These are phyloP conservation scores for Drosophila kohkoa DNA, from an alignment of 1,140 invertebrate genomes.

Conservation along the genomic window DNA sequence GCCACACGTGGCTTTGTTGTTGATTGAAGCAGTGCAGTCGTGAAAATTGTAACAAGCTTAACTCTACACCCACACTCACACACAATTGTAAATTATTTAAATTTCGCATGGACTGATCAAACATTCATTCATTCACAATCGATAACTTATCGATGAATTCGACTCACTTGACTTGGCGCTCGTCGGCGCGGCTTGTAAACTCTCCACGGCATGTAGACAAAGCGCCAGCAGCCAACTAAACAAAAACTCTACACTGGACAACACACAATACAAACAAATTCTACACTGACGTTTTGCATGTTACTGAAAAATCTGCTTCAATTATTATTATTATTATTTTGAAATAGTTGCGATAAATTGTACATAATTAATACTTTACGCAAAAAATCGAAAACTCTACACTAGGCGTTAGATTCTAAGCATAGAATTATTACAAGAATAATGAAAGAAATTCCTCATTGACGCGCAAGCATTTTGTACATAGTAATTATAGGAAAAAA, in stretches of 20 bases:
- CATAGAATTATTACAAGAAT: constrained; percentile 8
- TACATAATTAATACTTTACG: constrained; percentile 64
- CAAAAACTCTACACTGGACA: constrained; percentile 36
- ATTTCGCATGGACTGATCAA: constrained; percentile 66
- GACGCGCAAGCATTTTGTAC: constrained; percentile 72
- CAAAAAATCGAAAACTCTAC: constrained; percentile 44
- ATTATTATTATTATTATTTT: constrained; percentile 63
- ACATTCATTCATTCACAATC: constrained; percentile 27
- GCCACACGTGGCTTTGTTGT: constrained; percentile 61
- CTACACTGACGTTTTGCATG: constrained; percentile 77
- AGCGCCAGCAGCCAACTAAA: constrained; percentile 21
- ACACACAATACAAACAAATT: constrained; percentile 10
- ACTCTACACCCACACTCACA: constrained; percentile 35
- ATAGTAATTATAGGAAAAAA: constrained; percentile 61
- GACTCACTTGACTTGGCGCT: constrained; percentile 15
- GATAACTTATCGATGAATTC: constrained; percentile 11
- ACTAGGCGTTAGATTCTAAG: constrained; percentile 24
- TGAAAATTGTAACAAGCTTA: constrained; percentile 62
- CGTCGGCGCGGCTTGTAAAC: constrained; percentile 15
- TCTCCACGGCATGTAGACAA: constrained; percentile 9
- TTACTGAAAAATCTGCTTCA: constrained; percentile 83
- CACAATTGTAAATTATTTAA: constrained; percentile 27
- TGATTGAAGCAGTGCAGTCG: constrained; percentile 79
- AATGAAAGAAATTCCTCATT: constrained; percentile 68
- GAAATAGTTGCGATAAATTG: constrained; percentile 70